Evolutionary conservation across 2,888 invertebrate genomes (phyloP).

Genomic region (Drosophila mettleri): DNA sequence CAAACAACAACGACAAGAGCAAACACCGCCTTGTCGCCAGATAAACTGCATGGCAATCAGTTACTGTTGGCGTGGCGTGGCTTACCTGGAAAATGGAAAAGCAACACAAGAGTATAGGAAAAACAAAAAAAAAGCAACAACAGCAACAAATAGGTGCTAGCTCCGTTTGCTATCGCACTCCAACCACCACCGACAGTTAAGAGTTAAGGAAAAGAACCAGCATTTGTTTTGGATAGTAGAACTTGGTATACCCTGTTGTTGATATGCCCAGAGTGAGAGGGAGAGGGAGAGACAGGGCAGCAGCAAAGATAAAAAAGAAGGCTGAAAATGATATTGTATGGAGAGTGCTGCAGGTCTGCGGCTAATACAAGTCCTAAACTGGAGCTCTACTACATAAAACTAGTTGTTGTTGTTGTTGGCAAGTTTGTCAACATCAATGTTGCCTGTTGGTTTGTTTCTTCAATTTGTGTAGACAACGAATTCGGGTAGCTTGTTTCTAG

Average conservation of each 20-base stretch:
- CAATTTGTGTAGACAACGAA: constrained; percentile 14
- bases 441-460: constrained; percentile 34
- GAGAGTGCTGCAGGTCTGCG: constrained; percentile 64
- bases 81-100: constrained; percentile 42
- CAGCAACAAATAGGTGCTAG: constrained; percentile 37
- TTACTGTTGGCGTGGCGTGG: constrained; percentile 26
- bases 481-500: neutral
- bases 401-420: constrained; percentile 53
- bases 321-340: constrained; percentile 35
- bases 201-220: constrained; percentile 6
- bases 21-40: constrained; percentile 47
- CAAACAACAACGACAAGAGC: constrained; percentile 36
- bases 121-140: constrained; percentile 11
- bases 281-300: too few species aligned
- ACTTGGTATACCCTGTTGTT: neutral
- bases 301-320: neutral
- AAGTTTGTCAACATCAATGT: constrained; percentile 74
- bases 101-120: constrained; percentile 1
- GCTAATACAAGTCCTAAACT: constrained; percentile 76
- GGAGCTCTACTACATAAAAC: constrained; percentile 77
- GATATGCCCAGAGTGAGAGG: neutral
- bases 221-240: neutral
- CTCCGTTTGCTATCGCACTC: constrained; percentile 16
- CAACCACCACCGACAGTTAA: constrained; percentile 5
- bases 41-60: constrained; percentile 43